These are phyloP conservation scores for Setophaga petechia DNA, from an alignment of 2,113 vertebrate species.

Conservation along the genomic window DNA sequence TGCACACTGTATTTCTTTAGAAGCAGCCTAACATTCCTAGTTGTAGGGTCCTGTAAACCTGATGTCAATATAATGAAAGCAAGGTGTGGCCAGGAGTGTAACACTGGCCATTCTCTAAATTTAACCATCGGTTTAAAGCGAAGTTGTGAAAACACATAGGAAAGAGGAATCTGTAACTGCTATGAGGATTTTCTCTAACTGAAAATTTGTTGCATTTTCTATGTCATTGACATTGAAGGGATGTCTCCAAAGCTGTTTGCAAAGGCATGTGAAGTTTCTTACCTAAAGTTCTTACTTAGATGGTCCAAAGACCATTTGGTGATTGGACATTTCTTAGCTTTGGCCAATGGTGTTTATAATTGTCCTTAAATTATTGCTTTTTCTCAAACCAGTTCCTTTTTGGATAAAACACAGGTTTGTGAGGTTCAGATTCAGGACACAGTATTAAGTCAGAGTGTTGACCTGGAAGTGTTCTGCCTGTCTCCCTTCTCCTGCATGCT, in stretches of 20 bases:
- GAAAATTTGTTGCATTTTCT: not conserved
- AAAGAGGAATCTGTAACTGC: not conserved
- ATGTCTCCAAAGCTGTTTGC: not conserved
- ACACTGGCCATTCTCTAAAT: slow-evolving; percentile 60
- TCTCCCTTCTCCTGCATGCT: not conserved
- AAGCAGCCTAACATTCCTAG: slow-evolving; percentile 41
- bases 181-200: not conserved
- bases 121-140: slow-evolving; percentile 62
- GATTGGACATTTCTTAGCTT: not conserved
- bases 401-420: not conserved
- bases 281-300: not conserved
- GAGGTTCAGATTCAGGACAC: not conserved
- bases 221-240: not conserved
- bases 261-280: not conserved
- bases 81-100: slow-evolving; percentile 69
- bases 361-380: not conserved
- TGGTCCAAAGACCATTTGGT: not conserved
- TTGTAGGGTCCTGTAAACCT: slow-evolving; percentile 47
- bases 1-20: slow-evolving; percentile 4
- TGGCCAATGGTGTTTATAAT: not conserved
- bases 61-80: slow-evolving; percentile 68
- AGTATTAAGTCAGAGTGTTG: not conserved
- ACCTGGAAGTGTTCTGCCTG: not conserved
- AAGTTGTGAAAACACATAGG: not conserved
- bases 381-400: not conserved